Evolutionary conservation across 2,888 invertebrate genomes (phyloP).

Genomic region (Neoitamus cyanurus): DNA sequence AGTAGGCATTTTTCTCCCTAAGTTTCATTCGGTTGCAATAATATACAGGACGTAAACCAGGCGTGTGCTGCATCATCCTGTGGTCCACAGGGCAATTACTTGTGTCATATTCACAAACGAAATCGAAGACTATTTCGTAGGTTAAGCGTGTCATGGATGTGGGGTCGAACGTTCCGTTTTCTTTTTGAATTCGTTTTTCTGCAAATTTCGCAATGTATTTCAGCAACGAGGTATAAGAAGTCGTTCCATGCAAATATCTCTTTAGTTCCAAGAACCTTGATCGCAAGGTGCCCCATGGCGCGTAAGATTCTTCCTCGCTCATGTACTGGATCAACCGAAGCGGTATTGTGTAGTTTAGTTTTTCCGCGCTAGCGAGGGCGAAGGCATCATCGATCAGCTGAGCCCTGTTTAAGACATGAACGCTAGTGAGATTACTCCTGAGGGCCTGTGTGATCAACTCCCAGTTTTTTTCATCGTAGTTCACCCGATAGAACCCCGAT

Average conservation of each 20-base stretch:
- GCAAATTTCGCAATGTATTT: background rate
- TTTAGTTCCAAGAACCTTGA: no score
- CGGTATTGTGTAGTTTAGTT: no score
- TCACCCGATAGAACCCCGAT: no score
- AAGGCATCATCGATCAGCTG: no score
- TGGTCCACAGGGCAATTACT: background rate
- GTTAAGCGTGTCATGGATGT: background rate
- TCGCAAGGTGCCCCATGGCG: no score
- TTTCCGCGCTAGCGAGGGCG: no score
- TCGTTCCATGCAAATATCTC: background rate
- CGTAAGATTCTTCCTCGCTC: no score
- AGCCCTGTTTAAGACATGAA: no score
- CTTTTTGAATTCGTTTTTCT: background rate
- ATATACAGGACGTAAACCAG: background rate
- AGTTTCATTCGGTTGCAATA: background rate
- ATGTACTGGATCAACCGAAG: no score
- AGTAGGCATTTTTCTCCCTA: background rate
- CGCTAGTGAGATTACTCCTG: no score
- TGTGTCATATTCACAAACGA: background rate
- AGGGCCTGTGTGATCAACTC: no score
- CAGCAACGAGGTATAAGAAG: background rate
- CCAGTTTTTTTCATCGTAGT: no score
- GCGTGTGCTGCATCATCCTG: background rate
- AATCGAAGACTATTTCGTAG: background rate
- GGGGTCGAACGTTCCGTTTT: background rate